Evolutionary conservation across 2,797 vertebrate species (phyloP).

Genomic region (Cossypha polioptera): DNA sequence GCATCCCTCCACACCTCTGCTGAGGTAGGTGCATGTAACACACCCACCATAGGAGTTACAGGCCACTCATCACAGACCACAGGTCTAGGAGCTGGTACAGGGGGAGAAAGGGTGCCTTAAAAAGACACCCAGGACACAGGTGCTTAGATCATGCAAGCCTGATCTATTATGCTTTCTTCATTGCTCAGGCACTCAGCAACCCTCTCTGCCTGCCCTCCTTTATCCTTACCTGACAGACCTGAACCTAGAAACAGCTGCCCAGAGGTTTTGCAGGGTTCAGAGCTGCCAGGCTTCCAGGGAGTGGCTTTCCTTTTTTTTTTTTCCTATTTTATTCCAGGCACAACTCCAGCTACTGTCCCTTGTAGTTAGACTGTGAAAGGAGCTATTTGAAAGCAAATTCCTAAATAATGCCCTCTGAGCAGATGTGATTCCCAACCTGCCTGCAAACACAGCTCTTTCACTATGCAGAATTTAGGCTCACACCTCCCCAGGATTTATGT

Average conservation of each 20-base stretch:
- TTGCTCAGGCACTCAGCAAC: background rate
- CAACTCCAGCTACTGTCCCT: conserved; percentile 48
- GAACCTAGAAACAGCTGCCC: background rate
- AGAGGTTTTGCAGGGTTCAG: background rate
- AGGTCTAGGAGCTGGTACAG: background rate
- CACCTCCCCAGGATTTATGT: background rate
- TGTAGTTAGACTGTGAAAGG: conserved; percentile 42
- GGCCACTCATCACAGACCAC: fast-evolving
- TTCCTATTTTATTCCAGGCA: conserved; percentile 46
- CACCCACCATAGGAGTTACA: fast-evolving
- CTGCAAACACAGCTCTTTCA: conserved; percentile 14
- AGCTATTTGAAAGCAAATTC: conserved; percentile 49
- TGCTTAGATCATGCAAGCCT: background rate
- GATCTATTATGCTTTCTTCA: background rate
- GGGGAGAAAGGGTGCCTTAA: background rate
- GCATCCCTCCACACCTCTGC: background rate
- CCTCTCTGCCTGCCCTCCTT: background rate
- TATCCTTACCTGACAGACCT: background rate
- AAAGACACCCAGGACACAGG: background rate
- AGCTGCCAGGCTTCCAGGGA: background rate
- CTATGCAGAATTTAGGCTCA: background rate
- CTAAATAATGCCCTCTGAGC: conserved; percentile 51
- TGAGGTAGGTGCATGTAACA: fast-evolving
- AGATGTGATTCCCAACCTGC: conserved; percentile 23
- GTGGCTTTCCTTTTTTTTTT: background rate